Base-by-base conservation (phyloP, 2,888 invertebrate species). In the Eustalomyia histrio region DNA sequence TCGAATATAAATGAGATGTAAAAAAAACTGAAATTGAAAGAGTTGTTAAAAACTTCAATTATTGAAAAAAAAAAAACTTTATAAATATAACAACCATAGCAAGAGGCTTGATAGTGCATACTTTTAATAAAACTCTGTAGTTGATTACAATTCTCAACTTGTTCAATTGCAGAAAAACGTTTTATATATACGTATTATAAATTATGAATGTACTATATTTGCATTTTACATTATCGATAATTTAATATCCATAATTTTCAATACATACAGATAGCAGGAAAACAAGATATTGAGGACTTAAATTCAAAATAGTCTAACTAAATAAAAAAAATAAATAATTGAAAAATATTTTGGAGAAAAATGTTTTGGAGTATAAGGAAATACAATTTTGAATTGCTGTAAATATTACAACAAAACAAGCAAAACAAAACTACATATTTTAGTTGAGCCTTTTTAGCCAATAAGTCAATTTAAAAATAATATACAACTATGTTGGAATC, bases 201-300 rank as follows among this genome's bases (percentile, higher is more conserved):
- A 24, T 3, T 24, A 24, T 24, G 29, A 29, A 29, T 29, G 7
- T 29, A 24, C 24, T 3, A 29, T 29, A 29, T 29, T 6, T 29
- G 7, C 7, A 29, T 29, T 29, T 29, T 29, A 7, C 7, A 78
- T 83, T 78, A 83, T 78, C 83, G 60, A 78, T 75, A 78, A 83
- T 83, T 72, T 57, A 80, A 80, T 78, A 78, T 75, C 53, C 57
- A 78, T 75, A 83, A 80, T 83, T 76, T 76, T 57, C 29, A 75
- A 76, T 58, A 33, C 0, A 76, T 50, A 57, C 18, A 39, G 39
- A 64, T 63, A 43, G 7, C 35, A 35, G 10, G 10, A 35, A 35
- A 35, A 35, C 2, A 5, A 5, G 2, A 21, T 29, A 29, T 29
- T 29, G 7, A 29, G 29, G 29, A 29, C 7, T 6, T 29, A 29